Percentiles rank a stretch among this genome's conserved stretches.
Evolutionary conservation across 2,113 vertebrate genomes (phyloP).

Genomic region (Pleuronectes platessa): DNA sequence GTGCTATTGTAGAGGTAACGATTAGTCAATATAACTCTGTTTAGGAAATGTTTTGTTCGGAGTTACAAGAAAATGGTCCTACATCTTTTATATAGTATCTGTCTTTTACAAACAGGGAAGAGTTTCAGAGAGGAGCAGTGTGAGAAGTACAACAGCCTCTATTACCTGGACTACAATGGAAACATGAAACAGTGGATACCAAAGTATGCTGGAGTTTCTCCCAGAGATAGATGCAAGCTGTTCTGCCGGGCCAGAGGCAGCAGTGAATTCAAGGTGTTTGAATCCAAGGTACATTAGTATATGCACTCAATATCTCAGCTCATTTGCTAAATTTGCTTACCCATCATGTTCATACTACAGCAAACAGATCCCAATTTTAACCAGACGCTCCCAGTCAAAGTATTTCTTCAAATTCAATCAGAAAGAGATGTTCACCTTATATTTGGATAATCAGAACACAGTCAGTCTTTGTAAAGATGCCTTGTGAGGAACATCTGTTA

Average conservation of each 20-base stretch:
- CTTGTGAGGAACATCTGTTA: neutral
- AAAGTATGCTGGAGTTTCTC: slow-evolving; percentile 93
- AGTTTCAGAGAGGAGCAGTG: slow-evolving; percentile 98
- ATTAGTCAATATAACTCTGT: no score
- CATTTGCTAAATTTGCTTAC: neutral
- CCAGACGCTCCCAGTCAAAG: neutral
- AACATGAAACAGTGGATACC: slow-evolving; percentile 92
- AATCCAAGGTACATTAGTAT: slow-evolving; percentile 86
- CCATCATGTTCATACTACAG: neutral
- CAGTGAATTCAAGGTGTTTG: slow-evolving; percentile 96
- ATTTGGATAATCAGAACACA: no score
- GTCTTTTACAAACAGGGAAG: slow-evolving; percentile 80
- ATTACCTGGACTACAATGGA: slow-evolving; percentile 86
- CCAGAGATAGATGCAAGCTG: slow-evolving; percentile 94
- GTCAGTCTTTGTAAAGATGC: neutral
- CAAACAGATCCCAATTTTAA: neutral
- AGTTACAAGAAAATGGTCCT: neutral
- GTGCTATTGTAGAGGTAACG: no score
- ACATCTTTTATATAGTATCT: neutral
- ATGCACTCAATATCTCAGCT: neutral
- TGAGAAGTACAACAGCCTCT: slow-evolving; percentile 90
- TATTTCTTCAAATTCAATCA: neutral
- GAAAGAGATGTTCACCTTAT: neutral
- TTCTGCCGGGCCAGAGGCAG: slow-evolving; percentile 90
- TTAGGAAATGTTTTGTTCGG: no score